Conservation (phyloP, 2,888 invertebrate genomes). For the Priocnemis perturbator region DNA sequence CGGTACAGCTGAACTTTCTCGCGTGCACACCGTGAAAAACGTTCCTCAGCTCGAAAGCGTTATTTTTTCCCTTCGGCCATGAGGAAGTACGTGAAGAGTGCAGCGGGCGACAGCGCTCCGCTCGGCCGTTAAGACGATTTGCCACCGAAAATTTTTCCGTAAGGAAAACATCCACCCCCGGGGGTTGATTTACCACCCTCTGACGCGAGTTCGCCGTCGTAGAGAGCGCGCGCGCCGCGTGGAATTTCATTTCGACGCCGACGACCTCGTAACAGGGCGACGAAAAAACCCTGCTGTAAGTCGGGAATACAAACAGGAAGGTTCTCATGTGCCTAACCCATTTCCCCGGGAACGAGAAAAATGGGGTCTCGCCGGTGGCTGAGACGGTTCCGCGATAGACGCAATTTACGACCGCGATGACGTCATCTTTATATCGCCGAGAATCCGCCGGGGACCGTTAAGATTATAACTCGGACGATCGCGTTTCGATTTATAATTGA, state of each 20-base stretch:
- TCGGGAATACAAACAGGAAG: slow-evolving; percentile 50
- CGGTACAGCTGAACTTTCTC: too few species aligned
- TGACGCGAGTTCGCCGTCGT: slow-evolving; percentile 36
- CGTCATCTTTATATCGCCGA: background rate
- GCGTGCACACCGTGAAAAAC: too few species aligned
- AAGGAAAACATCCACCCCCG: slow-evolving; percentile 4
- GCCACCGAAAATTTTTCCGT: slow-evolving; percentile 50
- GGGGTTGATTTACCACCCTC: slow-evolving; percentile 1
- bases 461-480: too few species aligned
- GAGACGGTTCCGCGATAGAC: background rate
- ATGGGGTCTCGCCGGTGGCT: slow-evolving; percentile 30
- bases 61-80: too few species aligned
- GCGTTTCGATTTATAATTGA: too few species aligned
- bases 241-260: slow-evolving; percentile 64
- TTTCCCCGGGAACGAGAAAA: slow-evolving; percentile 43
- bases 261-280: slow-evolving; percentile 32
- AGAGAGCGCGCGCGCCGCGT: slow-evolving; percentile 25
- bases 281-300: slow-evolving; percentile 36
- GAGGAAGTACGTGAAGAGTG: background rate
- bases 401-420: slow-evolving; percentile 29
- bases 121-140: slow-evolving; percentile 32
- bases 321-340: slow-evolving; percentile 52
- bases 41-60: too few species aligned
- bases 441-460: background rate
- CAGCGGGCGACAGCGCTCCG: background rate